These are phyloP conservation scores for Myxocyprinus asiaticus DNA, from an alignment of 2,113 vertebrate genomes.

Conservation along the genomic window DNA sequence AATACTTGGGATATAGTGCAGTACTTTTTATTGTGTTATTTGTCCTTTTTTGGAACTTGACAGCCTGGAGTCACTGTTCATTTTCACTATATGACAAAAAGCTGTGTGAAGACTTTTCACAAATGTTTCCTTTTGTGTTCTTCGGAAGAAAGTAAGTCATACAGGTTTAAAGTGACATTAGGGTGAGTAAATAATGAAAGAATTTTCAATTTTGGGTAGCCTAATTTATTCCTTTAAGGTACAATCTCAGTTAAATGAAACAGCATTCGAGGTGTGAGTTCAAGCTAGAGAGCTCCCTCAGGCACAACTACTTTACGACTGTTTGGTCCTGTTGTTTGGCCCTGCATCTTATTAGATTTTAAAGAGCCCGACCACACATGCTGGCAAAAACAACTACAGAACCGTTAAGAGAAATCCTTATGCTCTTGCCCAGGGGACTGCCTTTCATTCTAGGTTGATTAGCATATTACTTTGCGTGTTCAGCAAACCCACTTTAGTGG, in stretches of 20 bases:
- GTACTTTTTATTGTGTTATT: too few relatives aligned
- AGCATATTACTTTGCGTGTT: conserved; percentile 28
- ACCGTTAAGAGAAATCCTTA: conserved; percentile 20
- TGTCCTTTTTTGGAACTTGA: too few relatives aligned
- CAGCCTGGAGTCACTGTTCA: too few relatives aligned
- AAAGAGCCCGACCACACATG: conserved; percentile 3
- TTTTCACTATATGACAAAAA: too few relatives aligned
- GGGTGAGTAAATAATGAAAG: too few relatives aligned
- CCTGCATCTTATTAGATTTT: conserved; percentile 19
- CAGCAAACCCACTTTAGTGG: background rate
- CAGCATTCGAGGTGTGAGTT: background rate
- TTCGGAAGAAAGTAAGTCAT: too few relatives aligned
- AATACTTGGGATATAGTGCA: too few relatives aligned
- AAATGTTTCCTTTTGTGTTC: too few relatives aligned
- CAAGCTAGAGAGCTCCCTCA: conserved; percentile 1
- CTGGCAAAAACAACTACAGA: conserved; percentile 9
- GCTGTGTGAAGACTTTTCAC: too few relatives aligned
- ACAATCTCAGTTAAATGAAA: conserved; percentile 2
- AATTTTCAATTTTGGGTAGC: too few relatives aligned
- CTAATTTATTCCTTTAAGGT: background rate
- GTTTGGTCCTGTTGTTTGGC: conserved; percentile 1
- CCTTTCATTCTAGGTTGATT: conserved; percentile 1
- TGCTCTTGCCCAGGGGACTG: conserved; percentile 3
- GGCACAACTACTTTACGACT: conserved; percentile 1
- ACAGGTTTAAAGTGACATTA: too few relatives aligned